Base-by-base conservation (phyloP, 2,888 invertebrate species). In the Phrixothrix hirtus region DNA sequence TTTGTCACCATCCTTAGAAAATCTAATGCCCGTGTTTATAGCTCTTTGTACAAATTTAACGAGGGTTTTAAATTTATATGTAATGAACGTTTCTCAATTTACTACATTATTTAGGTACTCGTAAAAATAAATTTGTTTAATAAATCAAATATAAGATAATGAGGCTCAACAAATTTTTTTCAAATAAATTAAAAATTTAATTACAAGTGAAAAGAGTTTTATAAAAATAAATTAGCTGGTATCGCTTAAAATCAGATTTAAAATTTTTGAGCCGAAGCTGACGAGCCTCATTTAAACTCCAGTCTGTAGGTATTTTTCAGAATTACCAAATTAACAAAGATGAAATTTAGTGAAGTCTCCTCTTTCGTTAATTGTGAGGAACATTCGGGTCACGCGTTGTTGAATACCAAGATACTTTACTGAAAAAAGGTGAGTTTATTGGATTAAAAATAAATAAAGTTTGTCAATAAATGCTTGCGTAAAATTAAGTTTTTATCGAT, bases 1-100 rank as follows among this genome's bases (percentile, higher is more conserved):
- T 66, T 63, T 66, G 65, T 66, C 67, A 61, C 57, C 61, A 58
- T 59, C 59, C 47, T 61, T 49, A 41, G 39, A 42, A 39, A n/a
- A 13, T 34, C 16, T 34, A 11, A 13, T 31, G 12, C 11, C 31
- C 13, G 11, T 31, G 31, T 31, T 31, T 11, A 6, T 21, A 9
- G 11, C 12, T 31, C 15, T 17, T 36, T 36, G n/a, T n/a, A n/a
- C n/a, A n/a, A n/a, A n/a, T n/a, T n/a, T n/a, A n/a, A n/a, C 21
- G 17, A 15, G 21, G 17, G 5, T 31, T 43, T 43, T 32, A 11
- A 30, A 29, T 37, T 46, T 37, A 30, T 38, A 21, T 38, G 29
- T 17, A 31, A 30, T 37, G 29, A 26, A 34, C 21, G n/a, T n/a
- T n/a, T n/a, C n/a, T n/a, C n/a, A n/a, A n/a, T n/a, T n/a, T n/a